phyloP scores from a whole-genome alignment of 2,888 invertebrate species.

The Pollenia amentaria region DNA sequence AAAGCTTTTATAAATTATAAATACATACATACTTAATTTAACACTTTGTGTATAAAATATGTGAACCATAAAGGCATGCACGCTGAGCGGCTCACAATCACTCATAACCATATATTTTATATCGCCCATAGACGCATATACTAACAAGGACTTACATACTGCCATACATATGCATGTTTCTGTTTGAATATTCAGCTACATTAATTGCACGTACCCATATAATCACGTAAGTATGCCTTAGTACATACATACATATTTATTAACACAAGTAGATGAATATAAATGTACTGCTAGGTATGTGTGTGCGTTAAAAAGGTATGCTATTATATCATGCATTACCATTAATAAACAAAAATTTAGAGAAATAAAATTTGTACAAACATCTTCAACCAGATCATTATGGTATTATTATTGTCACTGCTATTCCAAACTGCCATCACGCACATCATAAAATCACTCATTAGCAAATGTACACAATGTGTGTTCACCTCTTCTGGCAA shows the following conservation, averaged over 20 bases:
- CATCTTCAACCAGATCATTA: constrained; percentile 39
- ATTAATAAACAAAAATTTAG: constrained; percentile 9
- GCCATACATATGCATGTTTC: neutral
- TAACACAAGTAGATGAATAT: neutral
- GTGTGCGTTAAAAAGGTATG: neutral
- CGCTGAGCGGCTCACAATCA: neutral
- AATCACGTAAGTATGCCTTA: no score
- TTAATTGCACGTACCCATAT: constrained; percentile 11
- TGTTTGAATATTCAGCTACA: neutral
- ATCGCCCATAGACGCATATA: no score
- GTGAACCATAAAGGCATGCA: constrained; percentile 30
- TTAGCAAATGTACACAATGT: constrained; percentile 32
- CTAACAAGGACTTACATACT: neutral
- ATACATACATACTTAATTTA: constrained; percentile 71
- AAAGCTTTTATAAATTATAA: constrained; percentile 66
- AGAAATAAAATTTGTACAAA: neutral
- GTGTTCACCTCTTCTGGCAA: neutral
- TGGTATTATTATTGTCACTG: neutral
- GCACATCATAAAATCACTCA: constrained; percentile 31
- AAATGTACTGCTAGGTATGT: neutral
- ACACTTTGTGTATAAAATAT: constrained; percentile 53
- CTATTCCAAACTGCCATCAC: neutral
- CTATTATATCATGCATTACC: constrained; percentile 10
- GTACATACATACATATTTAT: no score
- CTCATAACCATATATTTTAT: neutral